Conservation (phyloP, 2,797 vertebrate genomes). For the Cossypha caffra region DNA sequence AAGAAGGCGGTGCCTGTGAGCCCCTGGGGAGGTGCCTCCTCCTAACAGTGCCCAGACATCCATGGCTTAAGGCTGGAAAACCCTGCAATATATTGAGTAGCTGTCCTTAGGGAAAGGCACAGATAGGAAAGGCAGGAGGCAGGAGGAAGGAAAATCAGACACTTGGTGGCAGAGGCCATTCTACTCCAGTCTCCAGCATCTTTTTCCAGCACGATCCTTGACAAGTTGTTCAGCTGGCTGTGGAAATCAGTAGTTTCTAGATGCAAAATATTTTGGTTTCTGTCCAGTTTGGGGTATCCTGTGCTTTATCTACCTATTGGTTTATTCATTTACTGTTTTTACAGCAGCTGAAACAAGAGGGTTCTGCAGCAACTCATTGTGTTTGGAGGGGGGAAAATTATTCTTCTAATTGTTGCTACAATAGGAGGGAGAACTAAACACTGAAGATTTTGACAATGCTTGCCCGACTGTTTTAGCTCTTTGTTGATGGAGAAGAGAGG, state of each 20-base stretch:
- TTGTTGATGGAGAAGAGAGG: neutral
- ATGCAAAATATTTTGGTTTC: neutral
- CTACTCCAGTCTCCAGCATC: neutral
- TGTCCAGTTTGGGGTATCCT: neutral
- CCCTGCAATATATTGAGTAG: neutral
- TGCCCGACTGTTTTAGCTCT: neutral
- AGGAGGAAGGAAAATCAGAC: neutral
- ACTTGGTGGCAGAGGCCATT: neutral
- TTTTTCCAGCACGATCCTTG: neutral
- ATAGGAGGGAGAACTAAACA: neutral
- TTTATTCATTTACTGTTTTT: neutral
- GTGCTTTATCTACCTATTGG: neutral
- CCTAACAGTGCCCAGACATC: neutral
- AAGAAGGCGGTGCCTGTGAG: neutral
- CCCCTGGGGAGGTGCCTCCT: neutral
- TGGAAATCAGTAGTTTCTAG: neutral
- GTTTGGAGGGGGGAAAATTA: rapidly evolving
- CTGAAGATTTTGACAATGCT: neutral
- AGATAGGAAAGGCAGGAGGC: neutral
- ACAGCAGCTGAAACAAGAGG: neutral
- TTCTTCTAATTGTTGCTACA: neutral
- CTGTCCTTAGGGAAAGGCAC: neutral
- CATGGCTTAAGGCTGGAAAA: neutral
- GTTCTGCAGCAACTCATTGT: neutral
- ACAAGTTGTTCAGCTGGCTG: neutral